phyloP scores from a whole-genome alignment of 2,797 vertebrate genomes.

The Sebastes melanostomus region DNA sequence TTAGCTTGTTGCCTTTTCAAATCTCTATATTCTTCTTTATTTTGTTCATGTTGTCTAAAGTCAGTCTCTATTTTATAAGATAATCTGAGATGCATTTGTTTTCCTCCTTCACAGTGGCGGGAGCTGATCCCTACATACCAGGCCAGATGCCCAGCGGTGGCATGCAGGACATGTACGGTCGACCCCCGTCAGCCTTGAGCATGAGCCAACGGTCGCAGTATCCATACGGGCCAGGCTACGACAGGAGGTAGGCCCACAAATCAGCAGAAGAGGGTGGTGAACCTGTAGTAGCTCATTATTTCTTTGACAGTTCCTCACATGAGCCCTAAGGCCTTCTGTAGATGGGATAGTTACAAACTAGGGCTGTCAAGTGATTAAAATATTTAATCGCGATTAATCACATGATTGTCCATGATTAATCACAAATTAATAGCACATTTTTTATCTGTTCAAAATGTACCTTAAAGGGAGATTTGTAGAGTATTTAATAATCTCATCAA shows the following conservation, averaged over 20 bases:
- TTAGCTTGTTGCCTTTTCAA: neutral
- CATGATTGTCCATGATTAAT: too few relatives aligned
- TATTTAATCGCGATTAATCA: too few relatives aligned
- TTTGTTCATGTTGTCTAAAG: neutral
- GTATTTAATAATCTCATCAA: too few relatives aligned
- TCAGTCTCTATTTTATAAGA: neutral
- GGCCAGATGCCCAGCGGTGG: constrained; percentile 91
- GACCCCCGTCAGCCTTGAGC: constrained; percentile 86
- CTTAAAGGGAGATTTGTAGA: too few relatives aligned
- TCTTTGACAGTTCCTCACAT: neutral
- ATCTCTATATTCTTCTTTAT: neutral
- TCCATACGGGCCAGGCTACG: constrained; percentile 90
- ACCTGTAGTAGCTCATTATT: neutral
- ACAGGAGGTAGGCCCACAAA: constrained; percentile 88
- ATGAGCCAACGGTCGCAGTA: constrained; percentile 96
- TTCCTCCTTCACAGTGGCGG: constrained; percentile 84
- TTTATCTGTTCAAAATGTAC: too few relatives aligned
- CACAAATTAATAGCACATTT: too few relatives aligned
- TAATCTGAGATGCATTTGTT: neutral
- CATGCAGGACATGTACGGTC: constrained; percentile 95
- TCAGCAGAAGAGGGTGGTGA: neutral
- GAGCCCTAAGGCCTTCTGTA: too few relatives aligned
- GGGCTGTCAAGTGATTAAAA: too few relatives aligned
- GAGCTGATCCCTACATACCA: constrained; percentile 92
- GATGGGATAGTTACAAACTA: neutral